These are phyloP conservation scores for rat (Rattus norvegicus) DNA, from an alignment of 2,113 vertebrate species.

Conservation along the genomic window DNA sequence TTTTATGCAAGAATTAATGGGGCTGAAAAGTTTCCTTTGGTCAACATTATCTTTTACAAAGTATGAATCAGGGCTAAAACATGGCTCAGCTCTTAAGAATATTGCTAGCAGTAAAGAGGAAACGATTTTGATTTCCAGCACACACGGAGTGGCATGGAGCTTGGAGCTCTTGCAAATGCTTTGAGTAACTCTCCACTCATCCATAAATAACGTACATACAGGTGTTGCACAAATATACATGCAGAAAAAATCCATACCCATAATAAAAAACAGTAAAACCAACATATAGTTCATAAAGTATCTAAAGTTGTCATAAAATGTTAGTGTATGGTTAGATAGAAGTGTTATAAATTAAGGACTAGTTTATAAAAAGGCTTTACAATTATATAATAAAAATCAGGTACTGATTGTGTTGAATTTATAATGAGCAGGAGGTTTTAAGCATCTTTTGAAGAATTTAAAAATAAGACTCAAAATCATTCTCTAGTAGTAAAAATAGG, in stretches of 20 bases:
- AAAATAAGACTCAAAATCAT: too few species aligned
- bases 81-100: not conserved
- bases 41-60: not conserved
- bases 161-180: not conserved
- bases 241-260: not conserved
- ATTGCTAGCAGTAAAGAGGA: not conserved
- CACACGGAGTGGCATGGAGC: not conserved
- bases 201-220: accelerated
- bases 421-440: not conserved
- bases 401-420: not conserved
- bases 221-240: not conserved
- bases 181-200: not conserved
- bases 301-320: not conserved
- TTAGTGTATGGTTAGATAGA: not conserved
- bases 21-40: not conserved
- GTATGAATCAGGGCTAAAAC: too few species aligned
- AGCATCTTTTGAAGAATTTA: not conserved
- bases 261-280: not conserved
- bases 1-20: too few species aligned
- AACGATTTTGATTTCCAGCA: not conserved
- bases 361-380: too few species aligned
- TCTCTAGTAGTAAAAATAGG: too few species aligned
- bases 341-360: not conserved
- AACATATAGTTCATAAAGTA: not conserved
- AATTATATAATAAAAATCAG: too few species aligned